Evolutionary conservation across 2,797 vertebrate genomes (phyloP).

Genomic region (Lemur catta): DNA sequence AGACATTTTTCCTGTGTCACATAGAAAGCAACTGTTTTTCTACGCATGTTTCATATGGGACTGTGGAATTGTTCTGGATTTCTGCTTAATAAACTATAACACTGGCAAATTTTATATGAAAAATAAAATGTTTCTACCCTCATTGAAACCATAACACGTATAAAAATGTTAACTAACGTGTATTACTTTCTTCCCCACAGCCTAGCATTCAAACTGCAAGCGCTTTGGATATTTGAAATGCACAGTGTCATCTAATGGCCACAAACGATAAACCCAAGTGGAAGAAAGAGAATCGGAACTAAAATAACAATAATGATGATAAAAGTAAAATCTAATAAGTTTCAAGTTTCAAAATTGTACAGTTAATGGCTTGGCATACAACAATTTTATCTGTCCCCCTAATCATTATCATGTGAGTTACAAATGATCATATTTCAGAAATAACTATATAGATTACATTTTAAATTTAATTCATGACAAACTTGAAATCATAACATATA

Average conservation of each 20-base stretch:
- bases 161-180: neutral
- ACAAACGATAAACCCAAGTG: neutral
- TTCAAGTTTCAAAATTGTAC: neutral
- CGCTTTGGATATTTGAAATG: conserved; percentile 16
- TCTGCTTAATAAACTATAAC: neutral
- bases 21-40: neutral
- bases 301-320: neutral
- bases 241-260: conserved; percentile 70
- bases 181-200: neutral
- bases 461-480: neutral
- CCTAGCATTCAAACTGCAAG: neutral
- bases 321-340: conserved; percentile 3
- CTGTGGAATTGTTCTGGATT: neutral
- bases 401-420: neutral
- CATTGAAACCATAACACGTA: neutral
- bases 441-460: neutral
- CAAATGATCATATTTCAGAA: neutral
- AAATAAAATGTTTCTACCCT: conserved; percentile 3
- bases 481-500: neutral
- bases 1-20: neutral
- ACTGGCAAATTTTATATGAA: neutral
- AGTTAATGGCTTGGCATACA: neutral
- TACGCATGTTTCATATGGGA: neutral
- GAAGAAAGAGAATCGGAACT: conserved; percentile 4
- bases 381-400: neutral